Conservation (phyloP, 2,113 vertebrate species). For the human (Homo sapiens) region DNA sequence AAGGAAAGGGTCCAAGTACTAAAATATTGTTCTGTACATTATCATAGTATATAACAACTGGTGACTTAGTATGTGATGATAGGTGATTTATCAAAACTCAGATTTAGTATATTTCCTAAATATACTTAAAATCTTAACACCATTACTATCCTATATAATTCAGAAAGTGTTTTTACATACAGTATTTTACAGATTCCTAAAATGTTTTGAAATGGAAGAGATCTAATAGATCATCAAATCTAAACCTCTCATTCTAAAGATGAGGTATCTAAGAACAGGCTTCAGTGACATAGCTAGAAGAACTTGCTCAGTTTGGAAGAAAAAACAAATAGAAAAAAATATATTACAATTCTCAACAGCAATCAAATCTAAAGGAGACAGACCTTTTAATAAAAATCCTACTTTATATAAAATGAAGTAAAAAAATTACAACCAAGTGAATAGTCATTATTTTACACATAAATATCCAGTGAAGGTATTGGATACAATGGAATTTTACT, state of each 20-base stretch:
- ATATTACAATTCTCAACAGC: background rate
- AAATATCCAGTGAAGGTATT: background rate
- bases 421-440: background rate
- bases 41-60: background rate
- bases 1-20: background rate
- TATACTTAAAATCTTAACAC: background rate
- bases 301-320: background rate
- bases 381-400: background rate
- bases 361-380: background rate
- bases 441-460: background rate
- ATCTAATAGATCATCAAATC: background rate
- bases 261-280: background rate
- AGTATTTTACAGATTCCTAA: background rate
- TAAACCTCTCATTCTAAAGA: background rate
- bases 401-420: background rate
- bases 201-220: constrained; percentile 17
- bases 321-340: background rate
- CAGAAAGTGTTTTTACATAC: background rate
- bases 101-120: background rate
- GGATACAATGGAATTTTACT: background rate
- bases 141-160: background rate
- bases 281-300: background rate
- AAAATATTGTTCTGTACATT: background rate
- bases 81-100: background rate
- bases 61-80: background rate